phyloP scores from a whole-genome alignment of 2,113 vertebrate species.

The Dascyllus trimaculatus region DNA sequence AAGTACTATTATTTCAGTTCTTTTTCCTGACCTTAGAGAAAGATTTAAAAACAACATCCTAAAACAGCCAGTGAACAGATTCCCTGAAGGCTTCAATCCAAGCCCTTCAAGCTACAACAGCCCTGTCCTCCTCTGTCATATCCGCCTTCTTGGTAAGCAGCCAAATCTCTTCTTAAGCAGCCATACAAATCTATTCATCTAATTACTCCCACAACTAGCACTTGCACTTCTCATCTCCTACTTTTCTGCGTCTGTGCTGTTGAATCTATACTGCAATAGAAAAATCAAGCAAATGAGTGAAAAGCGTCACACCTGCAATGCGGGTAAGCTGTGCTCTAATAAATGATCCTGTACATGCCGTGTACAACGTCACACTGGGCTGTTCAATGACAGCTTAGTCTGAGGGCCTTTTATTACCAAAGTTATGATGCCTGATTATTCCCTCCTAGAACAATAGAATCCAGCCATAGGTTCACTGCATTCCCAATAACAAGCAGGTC shows the following conservation, averaged over 20 bases:
- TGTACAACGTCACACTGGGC: constrained; percentile 25
- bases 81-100: constrained; percentile 43
- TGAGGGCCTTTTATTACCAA: constrained; percentile 54
- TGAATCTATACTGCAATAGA: constrained; percentile 17
- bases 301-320: constrained; percentile 61
- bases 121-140: constrained; percentile 30
- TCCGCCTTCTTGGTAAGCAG: constrained; percentile 37
- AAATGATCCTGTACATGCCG: constrained; percentile 56
- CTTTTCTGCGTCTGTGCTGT: constrained; percentile 34
- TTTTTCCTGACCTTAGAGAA: constrained; percentile 38
- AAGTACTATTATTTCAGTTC: constrained; percentile 38
- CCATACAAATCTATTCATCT: constrained; percentile 33
- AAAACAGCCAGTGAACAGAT: constrained; percentile 38
- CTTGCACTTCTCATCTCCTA: constrained; percentile 22
- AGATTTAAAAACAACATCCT: constrained; percentile 39
- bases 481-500: constrained; percentile 63
- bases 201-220: constrained; percentile 17
- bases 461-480: constrained; percentile 58
- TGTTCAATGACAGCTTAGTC: constrained; percentile 37
- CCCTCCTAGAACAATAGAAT: constrained; percentile 48
- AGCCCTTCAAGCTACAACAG: constrained; percentile 64
- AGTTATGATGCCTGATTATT: constrained; percentile 53
- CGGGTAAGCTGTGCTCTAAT: constrained; percentile 53
- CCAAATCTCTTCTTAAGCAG: constrained; percentile 42
- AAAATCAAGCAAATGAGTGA: constrained; percentile 40